These are phyloP conservation scores for Linnaemya tessellans DNA, from an alignment of 2,888 invertebrate species.

Conservation along the genomic window DNA sequence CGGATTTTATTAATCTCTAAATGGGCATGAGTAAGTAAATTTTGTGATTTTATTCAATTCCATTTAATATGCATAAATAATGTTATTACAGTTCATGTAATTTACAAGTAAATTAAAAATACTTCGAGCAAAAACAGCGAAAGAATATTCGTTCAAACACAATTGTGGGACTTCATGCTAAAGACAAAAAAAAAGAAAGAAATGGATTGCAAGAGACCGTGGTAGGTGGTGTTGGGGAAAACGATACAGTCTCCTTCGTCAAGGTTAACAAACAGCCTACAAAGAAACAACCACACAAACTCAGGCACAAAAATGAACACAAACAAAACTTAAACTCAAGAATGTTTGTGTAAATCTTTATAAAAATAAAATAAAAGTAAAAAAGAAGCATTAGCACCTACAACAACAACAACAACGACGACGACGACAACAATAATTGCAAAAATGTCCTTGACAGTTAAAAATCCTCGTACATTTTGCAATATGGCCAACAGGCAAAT, in stretches of 20 bases:
- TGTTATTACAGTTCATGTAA: constrained; percentile 55
- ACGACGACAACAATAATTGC: constrained; percentile 33
- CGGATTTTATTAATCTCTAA: constrained; percentile 12
- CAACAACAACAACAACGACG: constrained; percentile 6
- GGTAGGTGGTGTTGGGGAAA: constrained; percentile 10
- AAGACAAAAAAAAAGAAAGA: neutral
- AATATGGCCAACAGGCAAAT: constrained; percentile 56
- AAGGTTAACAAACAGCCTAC: constrained; percentile 61
- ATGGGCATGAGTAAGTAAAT: neutral
- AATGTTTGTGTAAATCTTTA: constrained; percentile 47
- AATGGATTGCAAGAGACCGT: constrained; percentile 13
- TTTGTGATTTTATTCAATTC: neutral
- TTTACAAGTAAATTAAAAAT: constrained; percentile 64
- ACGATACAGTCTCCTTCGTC: constrained; percentile 66
- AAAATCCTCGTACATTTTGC: constrained; percentile 44
- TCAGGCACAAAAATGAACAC: constrained; percentile 23
- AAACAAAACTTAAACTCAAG: constrained; percentile 23
- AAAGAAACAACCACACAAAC: constrained; percentile 13
- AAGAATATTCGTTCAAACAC: neutral
- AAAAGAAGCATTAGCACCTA: constrained; percentile 14
- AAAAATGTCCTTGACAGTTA: constrained; percentile 64
- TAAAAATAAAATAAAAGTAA: constrained; percentile 24
- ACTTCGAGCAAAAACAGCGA: constrained; percentile 5
- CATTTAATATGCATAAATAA: constrained; percentile 52
- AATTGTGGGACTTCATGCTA: neutral